Base-by-base conservation (phyloP, 2,888 invertebrate species). In the Hirtodrosophila alboralis region DNA sequence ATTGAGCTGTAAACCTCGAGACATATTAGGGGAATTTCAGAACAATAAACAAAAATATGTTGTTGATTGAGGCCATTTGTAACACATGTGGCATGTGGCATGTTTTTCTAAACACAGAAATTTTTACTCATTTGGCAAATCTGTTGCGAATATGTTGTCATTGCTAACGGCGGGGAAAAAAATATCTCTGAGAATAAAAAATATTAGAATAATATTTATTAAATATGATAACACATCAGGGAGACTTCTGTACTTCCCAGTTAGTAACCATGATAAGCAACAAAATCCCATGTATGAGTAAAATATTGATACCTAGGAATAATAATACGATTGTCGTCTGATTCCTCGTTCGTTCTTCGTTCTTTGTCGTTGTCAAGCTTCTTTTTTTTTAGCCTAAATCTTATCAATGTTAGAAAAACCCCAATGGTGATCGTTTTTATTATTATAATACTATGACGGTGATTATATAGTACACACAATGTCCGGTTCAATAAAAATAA, bases 401-500 rank as follows among this genome's bases (percentile, higher is more conserved):
- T 71, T 71, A 71, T 71, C 71, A 56, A 26, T 33, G 8, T 4
- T 13, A 64, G 74, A 76, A 79, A 81, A 81, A 76, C 63, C 79
- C 71, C 68, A 75, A 64, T 40, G 72, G 80, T 75, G 63, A 65
- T 72, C 70, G 78, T 63, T 75, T 63, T 75, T 70, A 62, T 73
- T 62, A 66, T 69, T 30, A 18, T 37, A n/a, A n/a, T 37, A 18
- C 43, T 41, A 41, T 60, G 41, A 40, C 44, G 64, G 14, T 44
- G 71, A 60, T 73, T 67, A 66, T 45, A 52, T 23, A 45, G 8
- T 23, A 43, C 37, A 37, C 14, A 10, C n/a, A 16, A 13, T 37
- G 43, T 49, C 10, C 38, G 44, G 37, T 40, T 2, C 12, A 56
- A 52, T 30, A 41, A 4, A 37, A 18, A 18, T 23, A 47, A 40